Conservation (phyloP, 2,888 invertebrate species). For the Caenorhabditis sinica region DNA sequence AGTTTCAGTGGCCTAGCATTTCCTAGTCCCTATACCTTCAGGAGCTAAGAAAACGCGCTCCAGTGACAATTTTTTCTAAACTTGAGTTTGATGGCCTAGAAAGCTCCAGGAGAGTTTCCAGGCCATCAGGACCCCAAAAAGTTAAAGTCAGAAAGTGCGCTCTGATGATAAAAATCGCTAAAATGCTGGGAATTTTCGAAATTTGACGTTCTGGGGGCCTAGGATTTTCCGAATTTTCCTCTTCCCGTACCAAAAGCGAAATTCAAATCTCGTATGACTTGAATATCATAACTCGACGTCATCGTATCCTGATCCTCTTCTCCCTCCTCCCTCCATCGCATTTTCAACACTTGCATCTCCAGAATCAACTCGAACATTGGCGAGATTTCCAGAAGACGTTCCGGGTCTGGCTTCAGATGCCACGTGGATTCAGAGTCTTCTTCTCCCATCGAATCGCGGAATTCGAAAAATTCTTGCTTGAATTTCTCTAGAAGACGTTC, state of each 20-base stretch:
- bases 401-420: constrained; percentile 6
- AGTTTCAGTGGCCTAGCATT: not conserved
- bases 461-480: constrained; percentile 49
- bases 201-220: no score
- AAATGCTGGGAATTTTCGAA: no score
- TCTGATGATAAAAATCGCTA: no score
- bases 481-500: constrained; percentile 29
- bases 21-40: not conserved
- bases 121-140: no score
- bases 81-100: not conserved
- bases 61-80: no score
- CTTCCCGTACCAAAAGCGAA: constrained; percentile 42
- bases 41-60: no score
- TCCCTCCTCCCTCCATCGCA: constrained; percentile 69
- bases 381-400: constrained; percentile 31
- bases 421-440: not conserved
- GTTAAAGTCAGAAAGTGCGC: no score
- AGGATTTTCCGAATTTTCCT: not conserved
- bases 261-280: constrained; percentile 29
- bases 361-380: constrained; percentile 60
- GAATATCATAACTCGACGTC: constrained; percentile 34
- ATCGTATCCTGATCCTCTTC: constrained; percentile 65
- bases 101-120: no score
- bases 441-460: not conserved
- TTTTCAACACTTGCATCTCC: constrained; percentile 62